A percentile compares a stretch with the other conserved stretches of the same genome.
Evolutionary conservation across 2,888 invertebrate genomes (phyloP).

Genomic region (Ophion ellenae): DNA sequence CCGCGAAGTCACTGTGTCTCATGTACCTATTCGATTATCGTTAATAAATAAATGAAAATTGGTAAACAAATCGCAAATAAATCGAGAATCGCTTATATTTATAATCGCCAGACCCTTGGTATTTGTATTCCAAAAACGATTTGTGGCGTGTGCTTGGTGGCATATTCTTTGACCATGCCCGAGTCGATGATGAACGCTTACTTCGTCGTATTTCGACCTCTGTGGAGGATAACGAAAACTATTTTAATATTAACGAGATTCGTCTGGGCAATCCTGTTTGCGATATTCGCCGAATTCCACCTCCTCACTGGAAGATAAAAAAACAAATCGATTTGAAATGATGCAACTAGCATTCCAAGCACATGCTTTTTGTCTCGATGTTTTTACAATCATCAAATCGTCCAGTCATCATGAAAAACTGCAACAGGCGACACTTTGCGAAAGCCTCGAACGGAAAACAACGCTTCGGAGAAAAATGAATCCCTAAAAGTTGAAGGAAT

Average conservation of each 20-base stretch:
- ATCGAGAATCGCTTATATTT: background rate
- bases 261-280: constrained; percentile 62
- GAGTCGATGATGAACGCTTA: constrained; percentile 34
- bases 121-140: background rate
- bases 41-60: background rate
- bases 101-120: background rate
- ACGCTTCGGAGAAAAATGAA: background rate
- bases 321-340: constrained; percentile 12
- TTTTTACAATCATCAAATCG: constrained; percentile 1
- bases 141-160: background rate
- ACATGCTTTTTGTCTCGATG: constrained; percentile 1
- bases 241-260: constrained; percentile 48
- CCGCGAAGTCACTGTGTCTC: background rate
- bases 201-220: constrained; percentile 66
- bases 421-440: background rate
- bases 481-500: background rate
- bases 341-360: constrained; percentile 27
- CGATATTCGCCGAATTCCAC: constrained; percentile 37
- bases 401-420: background rate
- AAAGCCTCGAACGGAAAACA: background rate
- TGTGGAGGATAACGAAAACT: constrained; percentile 39
- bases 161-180: constrained; percentile 11
- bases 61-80: background rate
- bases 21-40: background rate
- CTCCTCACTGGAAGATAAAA: background rate